Evolutionary conservation across 2,113 vertebrate genomes (phyloP).

Genomic region (Chroicocephalus ridibundus): DNA sequence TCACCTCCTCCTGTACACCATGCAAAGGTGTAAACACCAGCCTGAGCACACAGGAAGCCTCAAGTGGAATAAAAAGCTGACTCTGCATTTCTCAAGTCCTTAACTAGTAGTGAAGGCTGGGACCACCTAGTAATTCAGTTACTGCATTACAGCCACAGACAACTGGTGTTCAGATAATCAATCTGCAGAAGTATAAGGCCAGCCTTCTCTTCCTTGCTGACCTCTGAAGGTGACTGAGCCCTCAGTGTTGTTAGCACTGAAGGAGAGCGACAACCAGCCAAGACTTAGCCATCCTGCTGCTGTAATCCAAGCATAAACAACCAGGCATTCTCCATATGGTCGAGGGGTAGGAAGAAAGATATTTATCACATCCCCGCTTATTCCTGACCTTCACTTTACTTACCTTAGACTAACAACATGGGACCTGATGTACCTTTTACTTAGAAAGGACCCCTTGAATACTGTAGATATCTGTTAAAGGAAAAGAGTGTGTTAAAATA

Average conservation of each 20-base stretch:
- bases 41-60: background rate
- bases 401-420: constrained; percentile 72
- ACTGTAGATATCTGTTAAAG: constrained; percentile 65
- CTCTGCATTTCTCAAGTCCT: background rate
- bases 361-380: background rate
- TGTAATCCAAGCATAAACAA: background rate
- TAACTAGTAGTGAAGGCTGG: background rate
- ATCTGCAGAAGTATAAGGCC: background rate
- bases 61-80: background rate
- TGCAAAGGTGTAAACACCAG: background rate
- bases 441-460: constrained; percentile 69
- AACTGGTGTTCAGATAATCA: background rate
- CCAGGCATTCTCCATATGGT: background rate
- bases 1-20: background rate
- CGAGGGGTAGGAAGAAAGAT: background rate
- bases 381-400: background rate
- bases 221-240: background rate
- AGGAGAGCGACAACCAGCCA: background rate
- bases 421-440: constrained; percentile 57
- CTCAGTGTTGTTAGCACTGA: background rate
- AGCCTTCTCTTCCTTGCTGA: background rate
- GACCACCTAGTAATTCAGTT: background rate
- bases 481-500: background rate
- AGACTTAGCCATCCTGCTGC: background rate
- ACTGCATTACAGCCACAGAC: background rate